Evolutionary conservation across 2,797 vertebrate species (phyloP), one percentile per base, ranked within the genome.

Genomic region (Botia kubotai): DNA sequence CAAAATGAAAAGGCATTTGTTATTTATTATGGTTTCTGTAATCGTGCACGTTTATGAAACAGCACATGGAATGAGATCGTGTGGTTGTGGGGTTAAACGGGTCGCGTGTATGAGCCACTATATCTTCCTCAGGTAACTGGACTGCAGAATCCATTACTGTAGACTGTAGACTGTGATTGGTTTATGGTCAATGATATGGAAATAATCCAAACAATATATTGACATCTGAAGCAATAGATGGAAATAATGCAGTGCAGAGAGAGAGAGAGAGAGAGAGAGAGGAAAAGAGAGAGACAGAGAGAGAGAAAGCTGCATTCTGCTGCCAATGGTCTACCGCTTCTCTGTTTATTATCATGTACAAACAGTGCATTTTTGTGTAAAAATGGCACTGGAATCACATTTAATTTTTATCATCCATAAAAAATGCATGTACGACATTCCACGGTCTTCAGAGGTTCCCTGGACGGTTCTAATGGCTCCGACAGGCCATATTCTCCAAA

Each of bases 361-460:
- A 65, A 46, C 48, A 26, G 48, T 55, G 58, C 6, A 63, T 80
- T 26, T 65, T 19, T 73, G 58, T 60, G 62, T 73, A 80, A 80
- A 80, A 80, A 46, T 58, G 36, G 12, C 60, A 66, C 16, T 73
- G 60, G 52, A 67, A 67, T 66, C 62, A 17, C 78, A 80, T 80
- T 80, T 80, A 74, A 80, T 55, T 80, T 73, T 74, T 13, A 73
- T 73, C 50, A 74, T 57, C 23, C 50, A 80, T 80, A 48, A 74
- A 80, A 58, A 73, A 58, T 73, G 12, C 0, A 80, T 80, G 52
- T 33, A 55, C 12, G 6, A 19, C 62, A 57, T 74, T 58, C 23
- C 50, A 73, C 55, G 12, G 58, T 57, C 21, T 80, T 57, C 78
- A 14, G 33, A 66, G 78, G 67, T 80, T 67, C 70, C 70, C 62